These are phyloP conservation scores for Solenopsis fugax DNA, from an alignment of 1,140 invertebrate genomes.

Conservation along the genomic window DNA sequence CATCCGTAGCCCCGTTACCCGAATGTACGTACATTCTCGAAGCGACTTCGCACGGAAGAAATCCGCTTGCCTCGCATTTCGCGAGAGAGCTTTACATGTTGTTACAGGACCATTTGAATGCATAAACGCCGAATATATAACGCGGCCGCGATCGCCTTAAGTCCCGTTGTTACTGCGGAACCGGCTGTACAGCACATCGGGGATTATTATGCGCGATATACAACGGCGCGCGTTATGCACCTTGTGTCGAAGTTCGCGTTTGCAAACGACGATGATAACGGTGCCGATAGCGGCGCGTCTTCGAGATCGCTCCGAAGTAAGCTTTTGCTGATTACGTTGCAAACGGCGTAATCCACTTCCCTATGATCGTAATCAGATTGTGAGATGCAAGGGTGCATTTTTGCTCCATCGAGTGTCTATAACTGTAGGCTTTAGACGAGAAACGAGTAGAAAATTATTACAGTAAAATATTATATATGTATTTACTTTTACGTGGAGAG, in stretches of 20 bases:
- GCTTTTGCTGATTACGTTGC: not conserved
- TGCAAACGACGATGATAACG: constrained; percentile 59
- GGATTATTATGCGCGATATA: constrained; percentile 65
- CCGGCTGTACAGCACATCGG: constrained; percentile 41
- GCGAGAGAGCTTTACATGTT: constrained; percentile 48
- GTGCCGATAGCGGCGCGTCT: constrained; percentile 32
- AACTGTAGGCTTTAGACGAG: not conserved
- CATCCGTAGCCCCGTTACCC: constrained; percentile 42
- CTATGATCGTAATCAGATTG: not conserved
- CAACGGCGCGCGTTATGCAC: constrained; percentile 57
- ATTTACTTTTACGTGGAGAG: not conserved
- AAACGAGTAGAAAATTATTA: not conserved
- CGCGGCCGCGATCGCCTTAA: constrained; percentile 17
- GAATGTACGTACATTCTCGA: constrained; percentile 19
- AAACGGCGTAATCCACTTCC: not conserved
- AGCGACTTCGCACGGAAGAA: constrained; percentile 16
- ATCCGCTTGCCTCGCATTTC: constrained; percentile 33
- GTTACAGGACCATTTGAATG: constrained; percentile 59
- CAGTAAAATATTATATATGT: not conserved
- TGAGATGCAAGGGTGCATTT: not conserved
- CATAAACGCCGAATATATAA: constrained; percentile 51
- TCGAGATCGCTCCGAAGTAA: not conserved
- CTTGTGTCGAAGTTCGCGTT: constrained; percentile 55
- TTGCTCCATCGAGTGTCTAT: not conserved
- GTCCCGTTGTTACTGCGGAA: constrained; percentile 62